Conservation (phyloP, 1,140 invertebrate genomes). For the Drosophila ohnishii region DNA sequence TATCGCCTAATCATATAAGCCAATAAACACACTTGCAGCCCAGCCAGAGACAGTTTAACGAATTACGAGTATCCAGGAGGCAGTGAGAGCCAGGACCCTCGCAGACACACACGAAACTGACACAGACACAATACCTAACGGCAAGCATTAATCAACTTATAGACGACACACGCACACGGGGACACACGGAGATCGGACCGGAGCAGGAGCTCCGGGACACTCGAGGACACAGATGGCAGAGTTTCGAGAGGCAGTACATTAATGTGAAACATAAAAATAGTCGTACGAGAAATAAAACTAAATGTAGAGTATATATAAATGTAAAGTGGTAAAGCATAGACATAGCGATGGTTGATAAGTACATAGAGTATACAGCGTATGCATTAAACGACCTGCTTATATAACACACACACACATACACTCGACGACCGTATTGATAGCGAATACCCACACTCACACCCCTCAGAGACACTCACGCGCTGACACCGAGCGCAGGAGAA, state of each 20-base stretch:
- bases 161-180: constrained; percentile 31
- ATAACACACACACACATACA: constrained; percentile 27
- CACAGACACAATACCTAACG: constrained; percentile 27
- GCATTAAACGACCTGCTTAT: constrained; percentile 51
- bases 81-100: constrained; percentile 16
- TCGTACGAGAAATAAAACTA: constrained; percentile 36
- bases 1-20: constrained; percentile 58
- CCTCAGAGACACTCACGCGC: background rate
- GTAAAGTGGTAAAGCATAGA: constrained; percentile 47
- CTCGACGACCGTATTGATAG: constrained; percentile 18
- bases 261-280: constrained; percentile 55
- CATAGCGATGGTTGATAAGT: constrained; percentile 37
- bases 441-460: constrained; percentile 18
- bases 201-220: background rate
- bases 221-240: constrained; percentile 6
- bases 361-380: constrained; percentile 43
- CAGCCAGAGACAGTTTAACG: constrained; percentile 29
- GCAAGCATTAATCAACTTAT: constrained; percentile 57
- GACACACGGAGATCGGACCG: constrained; percentile 10
- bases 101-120: constrained; percentile 7
- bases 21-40: constrained; percentile 45
- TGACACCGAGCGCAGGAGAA: constrained; percentile 12
- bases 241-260: constrained; percentile 38
- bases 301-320: constrained; percentile 46
- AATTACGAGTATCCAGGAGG: constrained; percentile 23